Percentiles rank a stretch among this genome's conserved stretches.
phyloP scores from a whole-genome alignment of 2,797 vertebrate species.

The Falco naumanni region DNA sequence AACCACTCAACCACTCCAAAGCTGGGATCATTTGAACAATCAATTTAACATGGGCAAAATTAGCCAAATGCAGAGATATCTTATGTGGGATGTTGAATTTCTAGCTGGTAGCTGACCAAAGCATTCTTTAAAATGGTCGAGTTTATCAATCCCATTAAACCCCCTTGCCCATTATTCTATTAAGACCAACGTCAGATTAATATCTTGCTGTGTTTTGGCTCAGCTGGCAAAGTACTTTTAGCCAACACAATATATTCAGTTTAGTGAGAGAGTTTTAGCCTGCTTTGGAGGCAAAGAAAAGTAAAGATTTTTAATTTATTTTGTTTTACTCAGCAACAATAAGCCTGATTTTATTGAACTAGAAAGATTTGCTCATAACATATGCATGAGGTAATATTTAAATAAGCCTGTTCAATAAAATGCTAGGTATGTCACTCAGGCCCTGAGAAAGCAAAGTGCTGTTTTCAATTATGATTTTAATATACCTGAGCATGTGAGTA shows the following conservation, averaged over 20 bases:
- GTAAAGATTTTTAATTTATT: background rate
- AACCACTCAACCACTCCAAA: constrained; percentile 36
- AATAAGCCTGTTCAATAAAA: constrained; percentile 23
- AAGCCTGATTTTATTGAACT: constrained; percentile 38
- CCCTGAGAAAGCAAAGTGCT: constrained; percentile 6
- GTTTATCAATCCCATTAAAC: constrained; percentile 21
- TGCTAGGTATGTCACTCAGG: background rate
- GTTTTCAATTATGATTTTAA: constrained; percentile 50
- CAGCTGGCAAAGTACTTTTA: background rate
- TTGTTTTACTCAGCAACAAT: background rate
- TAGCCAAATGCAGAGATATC: background rate
- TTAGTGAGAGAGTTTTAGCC: background rate
- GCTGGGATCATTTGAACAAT: constrained; percentile 15
- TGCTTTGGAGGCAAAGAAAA: constrained; percentile 2
- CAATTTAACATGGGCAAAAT: constrained; percentile 33
- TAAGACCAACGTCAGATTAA: constrained; percentile 7
- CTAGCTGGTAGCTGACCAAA: background rate
- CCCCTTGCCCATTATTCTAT: constrained; percentile 26
- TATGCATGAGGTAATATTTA: constrained; percentile 50
- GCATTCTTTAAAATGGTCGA: background rate
- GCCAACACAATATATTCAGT: background rate
- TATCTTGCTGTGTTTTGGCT: background rate
- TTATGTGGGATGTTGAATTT: background rate
- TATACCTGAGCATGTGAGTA: background rate
- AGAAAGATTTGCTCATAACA: constrained; percentile 29